Conservation (phyloP, 2,797 vertebrate genomes). For the Pyrocephalus nanus region DNA sequence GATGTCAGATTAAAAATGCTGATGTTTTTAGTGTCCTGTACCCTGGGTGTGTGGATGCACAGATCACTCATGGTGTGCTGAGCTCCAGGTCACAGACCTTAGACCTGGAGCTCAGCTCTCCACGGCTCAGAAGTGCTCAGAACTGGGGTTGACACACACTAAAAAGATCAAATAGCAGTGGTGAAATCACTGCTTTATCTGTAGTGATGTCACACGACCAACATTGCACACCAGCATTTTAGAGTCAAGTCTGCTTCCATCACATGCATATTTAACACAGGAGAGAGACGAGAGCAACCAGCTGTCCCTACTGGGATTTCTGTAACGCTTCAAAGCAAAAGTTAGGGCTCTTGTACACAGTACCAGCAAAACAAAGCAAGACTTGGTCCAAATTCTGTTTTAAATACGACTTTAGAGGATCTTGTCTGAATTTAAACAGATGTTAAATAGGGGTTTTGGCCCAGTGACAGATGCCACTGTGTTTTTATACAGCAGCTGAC, state of each 20-base stretch:
- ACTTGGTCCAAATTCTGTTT: not conserved
- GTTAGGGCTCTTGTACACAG: not conserved
- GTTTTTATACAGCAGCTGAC: constrained; percentile 5
- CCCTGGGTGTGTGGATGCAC: not conserved
- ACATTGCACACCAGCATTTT: not conserved
- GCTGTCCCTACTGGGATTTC: not conserved
- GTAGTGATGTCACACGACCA: rapidly evolving
- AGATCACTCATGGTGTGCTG: rapidly evolving
- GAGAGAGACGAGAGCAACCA: not conserved
- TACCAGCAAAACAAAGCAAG: not conserved
- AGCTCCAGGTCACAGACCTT: not conserved
- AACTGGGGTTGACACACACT: not conserved
- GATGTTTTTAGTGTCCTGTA: not conserved
- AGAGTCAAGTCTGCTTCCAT: not conserved
- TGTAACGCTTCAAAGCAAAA: not conserved
- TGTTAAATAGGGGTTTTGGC: not conserved
- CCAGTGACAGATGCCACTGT: not conserved
- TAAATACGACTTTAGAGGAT: not conserved
- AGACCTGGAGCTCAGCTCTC: not conserved
- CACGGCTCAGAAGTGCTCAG: not conserved
- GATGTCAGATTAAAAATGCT: not conserved
- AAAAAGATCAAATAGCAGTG: not conserved
- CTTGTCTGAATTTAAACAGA: not conserved
- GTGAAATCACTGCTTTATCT: not conserved
- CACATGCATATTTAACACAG: not conserved